Percentiles rank a stretch among this genome's conserved stretches.
Evolutionary conservation across 2,888 invertebrate species (phyloP).

Genomic region (Rotaria macrura): DNA sequence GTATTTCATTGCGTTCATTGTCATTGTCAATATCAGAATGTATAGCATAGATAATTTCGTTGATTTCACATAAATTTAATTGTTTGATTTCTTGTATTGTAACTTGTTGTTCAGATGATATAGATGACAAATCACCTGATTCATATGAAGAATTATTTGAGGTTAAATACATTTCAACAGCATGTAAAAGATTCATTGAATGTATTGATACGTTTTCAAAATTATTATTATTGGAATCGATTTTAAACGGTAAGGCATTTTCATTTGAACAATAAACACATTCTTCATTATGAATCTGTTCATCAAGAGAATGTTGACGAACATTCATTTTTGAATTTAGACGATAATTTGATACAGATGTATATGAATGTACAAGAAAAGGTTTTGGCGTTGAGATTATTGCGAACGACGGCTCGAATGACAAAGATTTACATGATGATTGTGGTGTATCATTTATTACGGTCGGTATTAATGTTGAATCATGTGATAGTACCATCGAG

Average conservation of each 20-base stretch:
- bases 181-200: neutral
- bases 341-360: slow-evolving; percentile 11
- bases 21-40: neutral
- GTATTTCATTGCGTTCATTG: neutral
- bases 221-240: neutral
- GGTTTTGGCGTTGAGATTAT: neutral
- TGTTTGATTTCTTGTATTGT: neutral
- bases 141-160: neutral
- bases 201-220: neutral
- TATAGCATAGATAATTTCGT: slow-evolving; percentile 9
- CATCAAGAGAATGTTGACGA: neutral
- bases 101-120: neutral
- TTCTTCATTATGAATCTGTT: neutral
- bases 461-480: neutral
- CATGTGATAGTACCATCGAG: neutral
- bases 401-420: neutral
- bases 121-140: neutral
- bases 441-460: neutral
- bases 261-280: neutral
- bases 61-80: neutral
- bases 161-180: neutral
- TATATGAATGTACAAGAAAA: neutral
- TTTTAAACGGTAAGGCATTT: neutral
- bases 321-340: neutral
- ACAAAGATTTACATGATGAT: neutral